phyloP scores from a whole-genome alignment of 2,797 vertebrate genomes.

The Nyctalus aviator region DNA sequence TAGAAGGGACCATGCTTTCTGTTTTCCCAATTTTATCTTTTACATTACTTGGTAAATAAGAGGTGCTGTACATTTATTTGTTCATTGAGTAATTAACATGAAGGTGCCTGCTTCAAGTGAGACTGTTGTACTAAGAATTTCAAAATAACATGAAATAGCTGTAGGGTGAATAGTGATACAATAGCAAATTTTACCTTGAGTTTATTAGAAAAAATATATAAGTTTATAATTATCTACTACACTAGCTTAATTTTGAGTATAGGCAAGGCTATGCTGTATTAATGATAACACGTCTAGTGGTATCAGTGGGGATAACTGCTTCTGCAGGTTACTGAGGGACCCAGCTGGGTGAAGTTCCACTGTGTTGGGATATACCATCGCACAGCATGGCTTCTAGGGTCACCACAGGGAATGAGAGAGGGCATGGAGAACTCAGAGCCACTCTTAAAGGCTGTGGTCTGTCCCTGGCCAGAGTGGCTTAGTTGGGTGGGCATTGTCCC shows the following conservation, averaged over 20 bases:
- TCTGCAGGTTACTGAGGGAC: not conserved
- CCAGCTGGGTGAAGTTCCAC: not conserved
- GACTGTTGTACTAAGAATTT: not conserved
- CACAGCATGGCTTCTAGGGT: not conserved
- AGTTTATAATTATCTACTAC: not conserved
- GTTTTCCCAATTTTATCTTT: not conserved
- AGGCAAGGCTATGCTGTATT: not conserved
- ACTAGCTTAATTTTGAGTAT: not conserved
- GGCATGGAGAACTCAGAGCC: not conserved
- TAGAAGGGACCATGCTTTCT: not conserved
- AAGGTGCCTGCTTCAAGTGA: not conserved
- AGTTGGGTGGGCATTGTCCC: not conserved
- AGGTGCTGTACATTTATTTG: not conserved
- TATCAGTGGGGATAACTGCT: not conserved
- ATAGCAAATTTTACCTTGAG: not conserved
- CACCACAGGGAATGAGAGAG: not conserved
- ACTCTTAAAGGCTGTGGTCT: not conserved
- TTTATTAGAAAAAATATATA: not conserved
- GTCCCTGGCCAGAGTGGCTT: not conserved
- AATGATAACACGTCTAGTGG: not conserved
- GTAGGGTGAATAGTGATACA: not conserved
- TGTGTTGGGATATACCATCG: not conserved
- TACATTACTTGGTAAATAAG: not conserved
- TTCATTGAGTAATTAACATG: not conserved
- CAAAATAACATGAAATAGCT: not conserved